Evolutionary conservation across 2,888 invertebrate species (phyloP).

Genomic region (Ectobius pallidus): DNA sequence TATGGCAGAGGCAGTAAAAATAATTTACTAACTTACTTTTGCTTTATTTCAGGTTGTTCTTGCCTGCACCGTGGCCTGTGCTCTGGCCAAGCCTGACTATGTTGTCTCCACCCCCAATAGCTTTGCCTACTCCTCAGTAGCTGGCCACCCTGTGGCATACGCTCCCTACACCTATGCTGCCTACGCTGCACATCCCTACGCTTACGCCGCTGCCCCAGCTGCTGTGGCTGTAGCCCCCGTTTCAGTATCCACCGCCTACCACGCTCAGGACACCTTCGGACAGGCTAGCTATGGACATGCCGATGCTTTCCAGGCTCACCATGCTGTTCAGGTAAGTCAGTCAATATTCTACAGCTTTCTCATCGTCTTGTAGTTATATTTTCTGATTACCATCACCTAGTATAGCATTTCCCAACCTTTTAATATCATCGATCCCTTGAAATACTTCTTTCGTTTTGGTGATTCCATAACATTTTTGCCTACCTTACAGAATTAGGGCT

Average conservation of each 20-base stretch:
- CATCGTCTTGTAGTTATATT: too few species aligned
- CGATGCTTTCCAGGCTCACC: slow-evolving; percentile 46
- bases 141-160: not conserved
- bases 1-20: too few species aligned
- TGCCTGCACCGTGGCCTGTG: slow-evolving; percentile 58
- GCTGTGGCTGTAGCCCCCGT: slow-evolving; percentile 42
- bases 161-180: slow-evolving; percentile 11
- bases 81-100: slow-evolving; percentile 48
- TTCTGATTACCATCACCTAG: too few species aligned
- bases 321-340: slow-evolving; percentile 44
- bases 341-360: slow-evolving; percentile 4
- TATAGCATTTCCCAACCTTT: too few species aligned
- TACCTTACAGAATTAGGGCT: too few species aligned
- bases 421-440: too few species aligned
- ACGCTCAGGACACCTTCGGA: slow-evolving; percentile 48
- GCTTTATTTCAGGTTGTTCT: slow-evolving; percentile 60
- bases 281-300: slow-evolving; percentile 48
- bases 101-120: slow-evolving; percentile 8
- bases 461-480: too few species aligned
- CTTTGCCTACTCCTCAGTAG: slow-evolving; percentile 12
- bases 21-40: too few species aligned
- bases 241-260: slow-evolving; percentile 42
- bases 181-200: slow-evolving; percentile 27
- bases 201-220: slow-evolving; percentile 38
- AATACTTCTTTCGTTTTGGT: too few species aligned